Evolutionary conservation across 2,797 vertebrate genomes (phyloP).

Genomic region (Meriones psammophilus): DNA sequence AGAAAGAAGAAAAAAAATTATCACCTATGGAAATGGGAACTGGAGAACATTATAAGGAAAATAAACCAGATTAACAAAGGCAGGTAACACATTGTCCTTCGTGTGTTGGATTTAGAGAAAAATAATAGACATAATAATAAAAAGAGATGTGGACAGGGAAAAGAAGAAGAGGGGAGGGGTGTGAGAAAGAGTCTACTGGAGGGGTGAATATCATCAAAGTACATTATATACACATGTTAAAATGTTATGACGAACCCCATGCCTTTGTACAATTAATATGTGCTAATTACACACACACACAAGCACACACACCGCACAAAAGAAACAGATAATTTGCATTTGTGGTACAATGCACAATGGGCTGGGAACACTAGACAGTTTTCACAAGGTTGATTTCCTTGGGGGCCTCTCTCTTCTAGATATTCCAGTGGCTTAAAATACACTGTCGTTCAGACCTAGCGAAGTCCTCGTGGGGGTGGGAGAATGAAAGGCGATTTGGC

Average conservation of each 20-base stretch:
- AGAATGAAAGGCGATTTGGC: not conserved
- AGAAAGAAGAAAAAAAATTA: not conserved
- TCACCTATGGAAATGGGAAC: not conserved
- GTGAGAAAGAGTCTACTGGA: not conserved
- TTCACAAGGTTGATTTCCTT: constrained; percentile 32
- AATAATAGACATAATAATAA: not conserved
- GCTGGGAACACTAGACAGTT: constrained; percentile 34
- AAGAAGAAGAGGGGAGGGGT: not conserved
- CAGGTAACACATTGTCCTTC: not conserved
- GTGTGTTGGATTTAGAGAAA: not conserved
- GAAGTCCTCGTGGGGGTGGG: not conserved
- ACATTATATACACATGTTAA: not conserved
- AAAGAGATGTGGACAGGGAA: not conserved
- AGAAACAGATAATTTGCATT: constrained; percentile 6
- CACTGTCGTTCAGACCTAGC: not conserved
- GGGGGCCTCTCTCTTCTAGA: constrained; percentile 17
- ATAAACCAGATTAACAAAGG: not conserved
- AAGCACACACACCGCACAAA: not conserved
- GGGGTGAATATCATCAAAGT: not conserved
- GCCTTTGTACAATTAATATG: not conserved
- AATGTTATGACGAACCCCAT: not conserved
- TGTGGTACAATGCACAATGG: not conserved
- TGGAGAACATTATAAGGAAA: not conserved
- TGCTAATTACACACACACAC: not conserved
- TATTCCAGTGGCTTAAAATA: constrained; percentile 57